Percentiles rank a stretch among this genome's conserved stretches.
These are phyloP conservation scores for Myotis davidii DNA, from an alignment of 2,113 vertebrate genomes.

Conservation along the genomic window DNA sequence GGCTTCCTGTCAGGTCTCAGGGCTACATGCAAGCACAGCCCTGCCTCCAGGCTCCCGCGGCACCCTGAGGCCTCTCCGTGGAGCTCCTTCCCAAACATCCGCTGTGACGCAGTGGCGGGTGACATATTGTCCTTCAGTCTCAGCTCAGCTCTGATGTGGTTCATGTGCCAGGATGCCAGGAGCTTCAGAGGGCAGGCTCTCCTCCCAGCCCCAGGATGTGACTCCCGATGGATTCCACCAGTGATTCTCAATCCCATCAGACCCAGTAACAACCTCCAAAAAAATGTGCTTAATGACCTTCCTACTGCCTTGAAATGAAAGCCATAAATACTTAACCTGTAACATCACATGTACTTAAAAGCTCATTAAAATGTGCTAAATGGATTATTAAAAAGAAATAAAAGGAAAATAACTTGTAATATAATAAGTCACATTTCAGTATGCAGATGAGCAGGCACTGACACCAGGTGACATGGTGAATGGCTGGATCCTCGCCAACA, in stretches of 20 bases:
- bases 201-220: background rate
- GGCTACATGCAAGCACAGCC: background rate
- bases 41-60: background rate
- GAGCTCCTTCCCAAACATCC: background rate
- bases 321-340: constrained; percentile 62
- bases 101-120: background rate
- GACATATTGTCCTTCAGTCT: fast-evolving
- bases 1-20: background rate
- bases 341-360: constrained; percentile 48
- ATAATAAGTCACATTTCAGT: constrained; percentile 42
- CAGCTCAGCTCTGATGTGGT: fast-evolving
- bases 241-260: background rate
- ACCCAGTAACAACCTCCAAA: background rate
- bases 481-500: background rate
- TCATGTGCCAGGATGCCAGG: background rate
- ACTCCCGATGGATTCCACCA: background rate
- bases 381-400: constrained; percentile 49
- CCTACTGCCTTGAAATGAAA: background rate
- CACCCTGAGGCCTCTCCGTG: background rate
- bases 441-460: background rate
- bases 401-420: constrained; percentile 44
- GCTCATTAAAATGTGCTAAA: constrained; percentile 19
- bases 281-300: background rate
- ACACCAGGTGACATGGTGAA: no score
- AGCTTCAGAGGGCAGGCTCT: background rate